phyloP scores from a whole-genome alignment of 1,140 invertebrate species.

The Acromyrmex heyeri region DNA sequence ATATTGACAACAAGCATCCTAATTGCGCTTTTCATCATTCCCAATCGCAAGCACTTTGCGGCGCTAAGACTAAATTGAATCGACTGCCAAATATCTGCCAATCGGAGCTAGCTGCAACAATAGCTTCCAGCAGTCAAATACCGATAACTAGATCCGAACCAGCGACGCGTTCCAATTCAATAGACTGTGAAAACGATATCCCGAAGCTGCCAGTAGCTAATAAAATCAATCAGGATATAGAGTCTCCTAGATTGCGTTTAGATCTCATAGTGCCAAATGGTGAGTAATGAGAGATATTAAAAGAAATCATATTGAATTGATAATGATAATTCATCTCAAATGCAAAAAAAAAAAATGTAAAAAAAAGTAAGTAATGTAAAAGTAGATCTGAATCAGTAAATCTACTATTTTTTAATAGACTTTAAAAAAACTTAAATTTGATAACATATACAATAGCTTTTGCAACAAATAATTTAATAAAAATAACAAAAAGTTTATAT shows the following conservation, averaged over 20 bases:
- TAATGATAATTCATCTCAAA: neutral
- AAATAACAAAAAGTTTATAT: neutral
- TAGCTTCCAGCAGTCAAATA: slow-evolving; percentile 69
- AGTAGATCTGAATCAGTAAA: neutral
- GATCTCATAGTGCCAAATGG: slow-evolving; percentile 82
- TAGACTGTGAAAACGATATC: slow-evolving; percentile 81
- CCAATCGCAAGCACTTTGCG: slow-evolving; percentile 66
- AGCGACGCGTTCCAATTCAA: slow-evolving; percentile 81
- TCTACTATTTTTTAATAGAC: neutral
- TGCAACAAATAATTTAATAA: slow-evolving; percentile 10
- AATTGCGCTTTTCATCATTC: slow-evolving; percentile 71
- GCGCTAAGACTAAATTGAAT: slow-evolving; percentile 53
- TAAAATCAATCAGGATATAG: slow-evolving; percentile 74
- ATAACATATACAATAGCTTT: neutral
- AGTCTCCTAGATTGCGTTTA: slow-evolving; percentile 67
- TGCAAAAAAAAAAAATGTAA: neutral
- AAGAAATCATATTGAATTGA: neutral
- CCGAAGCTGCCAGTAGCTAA: slow-evolving; percentile 75
- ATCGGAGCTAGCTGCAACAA: slow-evolving; percentile 72
- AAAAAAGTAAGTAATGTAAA: neutral
- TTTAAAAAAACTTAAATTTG: neutral
- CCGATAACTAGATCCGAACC: slow-evolving; percentile 80
- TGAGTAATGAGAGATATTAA: slow-evolving; percentile 62
- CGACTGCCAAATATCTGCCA: slow-evolving; percentile 67
- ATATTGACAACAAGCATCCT: slow-evolving; percentile 67